Base-by-base conservation (phyloP, 2,888 invertebrate species). In the Meiosimyza platycephala region DNA sequence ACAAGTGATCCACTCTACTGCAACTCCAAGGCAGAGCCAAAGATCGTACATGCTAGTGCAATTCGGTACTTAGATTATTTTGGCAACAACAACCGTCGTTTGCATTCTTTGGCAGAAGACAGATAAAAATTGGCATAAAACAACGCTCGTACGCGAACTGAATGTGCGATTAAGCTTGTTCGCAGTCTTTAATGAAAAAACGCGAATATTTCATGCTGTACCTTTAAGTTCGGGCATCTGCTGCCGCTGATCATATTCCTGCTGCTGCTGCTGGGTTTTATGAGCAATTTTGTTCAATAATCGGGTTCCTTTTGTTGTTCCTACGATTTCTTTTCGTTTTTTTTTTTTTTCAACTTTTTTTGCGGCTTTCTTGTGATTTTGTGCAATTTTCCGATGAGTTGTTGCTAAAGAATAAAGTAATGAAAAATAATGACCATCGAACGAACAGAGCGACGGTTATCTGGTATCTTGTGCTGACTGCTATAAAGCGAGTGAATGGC, bases 361-460 rank as follows among this genome's bases (percentile, higher is more conserved):
- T 28, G 15, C 33, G 40, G 28, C 22, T 28, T 60, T 64, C 28
- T 40, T 64, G 54, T 33, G 67, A 57, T 22, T 67, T 47, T 55
- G 50, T 40, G 54, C 62, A 70, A 62, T 70, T 70, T 70, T 48
- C 48, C 63, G 47, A 70, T 63, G 62, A 70, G 70, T 63, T 62
- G 70, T 63, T 62, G 62, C 63, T 55, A 18, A 47, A 62, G 62
- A 70, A 70, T 62, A 70, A 70, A 70, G 70, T 54, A 62, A 70
- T 70, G 70, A 70, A 70, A 70, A 70, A 70, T 70, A 70, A 70
- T 70, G 70, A 70, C 60, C 67, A 55, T 33, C 54, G 55, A 57
- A 16, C 54, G 55, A 57, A 16, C 65, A n/a, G 18, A 18, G 6
- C 40, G 51, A 52, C 13, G 52, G 13, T 22, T 15, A 51, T 48